Base-by-base conservation (phyloP, 2,797 vertebrate genomes). In the Acanthurus lineatus region DNA sequence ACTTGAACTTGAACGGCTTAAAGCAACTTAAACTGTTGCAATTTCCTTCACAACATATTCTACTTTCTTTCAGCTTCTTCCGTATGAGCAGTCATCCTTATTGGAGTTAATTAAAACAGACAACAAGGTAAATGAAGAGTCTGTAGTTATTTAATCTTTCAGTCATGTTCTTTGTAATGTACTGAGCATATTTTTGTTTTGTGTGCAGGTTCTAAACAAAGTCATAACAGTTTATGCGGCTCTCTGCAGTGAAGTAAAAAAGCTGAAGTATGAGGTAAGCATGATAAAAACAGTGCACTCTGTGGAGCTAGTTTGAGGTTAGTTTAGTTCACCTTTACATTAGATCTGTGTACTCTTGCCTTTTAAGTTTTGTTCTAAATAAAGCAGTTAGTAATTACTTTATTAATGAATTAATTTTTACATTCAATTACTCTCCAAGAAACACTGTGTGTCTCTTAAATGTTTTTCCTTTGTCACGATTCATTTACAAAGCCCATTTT, bases 161-260 rank as follows among this genome's bases (percentile, higher is more conserved):
- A 32, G 28, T 32, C 28, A 32, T 32, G 28, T 32, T 32, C 28
- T 32, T 32, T 32, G 28, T 32, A 5, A 3, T 32, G 4, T 32
- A 32, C 4, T 4, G 28, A 32, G 28, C 28, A 3, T 32, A 3
- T 40, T 56, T 47, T 52, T 76, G 12, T 85, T 19, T 69, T 68
- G 3, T 76, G 22, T 76, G 52, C 88, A 99, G 98, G 96, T 99
- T 89, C 94, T 99, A 79, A 99, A 99, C 92, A 99, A 99, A 96
- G 97, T 99, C 69, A 97, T 99, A 73, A 99, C 98, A 54, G 98
- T 99, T 74, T 99, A 98, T 86, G 97, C 98, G 71, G 98, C 98
- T 68, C 96, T 99, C 81, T 99, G 98, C 77, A 97, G 97, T 95
- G 98, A 99, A 94, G 97, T 99, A 83, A 99, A 98, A 94, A 99